Evolutionary conservation across 1,140 invertebrate genomes (phyloP).

Genomic region (Coelopa frigida): DNA sequence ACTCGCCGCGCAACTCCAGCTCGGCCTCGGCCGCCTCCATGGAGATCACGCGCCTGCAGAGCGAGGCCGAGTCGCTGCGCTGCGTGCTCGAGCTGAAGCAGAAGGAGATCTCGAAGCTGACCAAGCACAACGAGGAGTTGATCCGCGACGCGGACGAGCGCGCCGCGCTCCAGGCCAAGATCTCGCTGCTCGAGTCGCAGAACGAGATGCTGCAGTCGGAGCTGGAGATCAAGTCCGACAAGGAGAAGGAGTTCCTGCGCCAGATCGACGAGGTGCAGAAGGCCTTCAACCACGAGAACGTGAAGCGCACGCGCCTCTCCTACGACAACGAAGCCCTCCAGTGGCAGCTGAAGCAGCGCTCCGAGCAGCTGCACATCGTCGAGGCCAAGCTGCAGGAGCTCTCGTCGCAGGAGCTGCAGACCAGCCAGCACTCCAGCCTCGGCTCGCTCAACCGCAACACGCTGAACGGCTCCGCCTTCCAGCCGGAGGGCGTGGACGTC

Average conservation of each 20-base stretch:
- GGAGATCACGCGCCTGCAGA: conserved; percentile 46
- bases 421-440: conserved; percentile 9
- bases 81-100: conserved; percentile 69
- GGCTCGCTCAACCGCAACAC: conserved; percentile 3
- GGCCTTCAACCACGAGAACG: conserved; percentile 60
- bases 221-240: conserved; percentile 52
- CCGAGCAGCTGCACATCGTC: conserved; percentile 35
- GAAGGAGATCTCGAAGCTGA: conserved; percentile 60
- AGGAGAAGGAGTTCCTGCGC: conserved; percentile 50
- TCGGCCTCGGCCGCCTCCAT: conserved; percentile 4
- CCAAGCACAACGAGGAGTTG: conserved; percentile 57
- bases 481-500: conserved; percentile 14
- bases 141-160: conserved; percentile 51
- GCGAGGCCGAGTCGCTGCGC: conserved; percentile 65
- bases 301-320: conserved; percentile 67
- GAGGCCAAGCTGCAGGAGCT: conserved; percentile 30
- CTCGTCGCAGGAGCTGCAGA: conserved; percentile 14
- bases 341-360: conserved; percentile 74
- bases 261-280: conserved; percentile 67
- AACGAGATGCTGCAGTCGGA: conserved; percentile 64
- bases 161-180: conserved; percentile 48
- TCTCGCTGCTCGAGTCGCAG: conserved; percentile 53
- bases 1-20: conserved; percentile 10
- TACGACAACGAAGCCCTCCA: conserved; percentile 80
- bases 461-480: conserved; percentile 1